Conservation (phyloP, 2,113 vertebrate species). For the Hassar affinis region DNA sequence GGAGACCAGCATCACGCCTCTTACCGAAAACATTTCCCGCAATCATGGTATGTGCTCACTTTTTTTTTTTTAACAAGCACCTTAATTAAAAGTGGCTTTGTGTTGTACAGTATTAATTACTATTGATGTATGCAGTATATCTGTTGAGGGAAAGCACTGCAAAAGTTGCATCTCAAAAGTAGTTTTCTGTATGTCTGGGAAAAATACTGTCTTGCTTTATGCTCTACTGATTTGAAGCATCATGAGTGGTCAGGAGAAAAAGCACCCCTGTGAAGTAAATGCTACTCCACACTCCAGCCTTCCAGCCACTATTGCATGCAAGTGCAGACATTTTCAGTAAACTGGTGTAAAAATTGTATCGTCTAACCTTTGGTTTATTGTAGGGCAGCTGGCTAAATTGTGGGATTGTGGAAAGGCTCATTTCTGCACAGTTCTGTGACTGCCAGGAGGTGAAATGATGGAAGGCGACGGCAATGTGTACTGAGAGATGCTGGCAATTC, state of each 20-base stretch:
- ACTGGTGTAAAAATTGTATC: neutral
- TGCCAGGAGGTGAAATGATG: constrained; percentile 29
- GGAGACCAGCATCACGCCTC: neutral
- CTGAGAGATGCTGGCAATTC: neutral
- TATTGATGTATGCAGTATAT: neutral
- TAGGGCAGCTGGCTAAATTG: constrained; percentile 34
- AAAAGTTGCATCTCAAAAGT: neutral
- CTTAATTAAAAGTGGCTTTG: neutral
- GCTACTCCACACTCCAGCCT: neutral
- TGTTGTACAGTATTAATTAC: neutral
- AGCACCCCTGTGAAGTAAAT: neutral
- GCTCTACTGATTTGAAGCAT: neutral
- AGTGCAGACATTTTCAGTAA: constrained; percentile 1
- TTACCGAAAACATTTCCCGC: neutral
- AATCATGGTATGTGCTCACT: constrained; percentile 12
- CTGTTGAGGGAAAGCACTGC: neutral
- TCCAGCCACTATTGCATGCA: neutral
- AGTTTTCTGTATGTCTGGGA: neutral
- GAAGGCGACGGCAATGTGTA: neutral
- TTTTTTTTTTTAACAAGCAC: neutral
- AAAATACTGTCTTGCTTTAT: neutral
- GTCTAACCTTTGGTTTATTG: constrained; percentile 37
- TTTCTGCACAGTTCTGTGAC: constrained; percentile 10
- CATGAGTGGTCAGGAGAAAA: neutral
- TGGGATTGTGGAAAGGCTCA: constrained; percentile 31